phyloP scores from a whole-genome alignment of 2,113 vertebrate species.

The Eira barbara region DNA sequence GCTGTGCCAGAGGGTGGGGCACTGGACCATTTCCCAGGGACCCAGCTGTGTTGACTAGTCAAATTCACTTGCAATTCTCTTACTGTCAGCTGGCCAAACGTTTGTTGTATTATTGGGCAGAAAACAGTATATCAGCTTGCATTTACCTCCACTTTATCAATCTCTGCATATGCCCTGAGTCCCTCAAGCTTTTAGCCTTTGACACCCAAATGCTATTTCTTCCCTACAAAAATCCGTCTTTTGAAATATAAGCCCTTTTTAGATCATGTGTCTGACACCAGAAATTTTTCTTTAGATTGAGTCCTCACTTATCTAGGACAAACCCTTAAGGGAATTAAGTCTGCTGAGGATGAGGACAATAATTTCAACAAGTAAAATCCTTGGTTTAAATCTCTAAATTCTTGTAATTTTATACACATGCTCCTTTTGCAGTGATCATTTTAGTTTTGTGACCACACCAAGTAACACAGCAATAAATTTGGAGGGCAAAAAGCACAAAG shows the following conservation, averaged over 20 bases:
- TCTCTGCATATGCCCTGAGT: not conserved
- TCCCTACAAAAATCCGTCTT: not conserved
- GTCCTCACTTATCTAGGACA: not conserved
- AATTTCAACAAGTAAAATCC: not conserved
- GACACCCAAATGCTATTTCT: not conserved
- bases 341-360: not conserved
- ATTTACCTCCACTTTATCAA: not conserved
- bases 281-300: not conserved
- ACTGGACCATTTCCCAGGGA: not conserved
- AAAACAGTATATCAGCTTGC: not conserved
- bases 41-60: not conserved
- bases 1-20: not conserved
- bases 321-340: not conserved
- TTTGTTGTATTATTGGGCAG: not conserved
- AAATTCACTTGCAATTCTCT: not conserved
- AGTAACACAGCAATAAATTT: not conserved
- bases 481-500: fast-evolving
- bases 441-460: not conserved
- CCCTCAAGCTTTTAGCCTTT: not conserved
- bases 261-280: not conserved
- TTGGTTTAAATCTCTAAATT: not conserved
- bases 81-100: not conserved
- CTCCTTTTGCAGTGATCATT: not conserved
- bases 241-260: not conserved
- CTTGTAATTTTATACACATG: not conserved